These are phyloP conservation scores for Craniophora ligustri DNA, from an alignment of 2,888 invertebrate genomes.

Conservation along the genomic window DNA sequence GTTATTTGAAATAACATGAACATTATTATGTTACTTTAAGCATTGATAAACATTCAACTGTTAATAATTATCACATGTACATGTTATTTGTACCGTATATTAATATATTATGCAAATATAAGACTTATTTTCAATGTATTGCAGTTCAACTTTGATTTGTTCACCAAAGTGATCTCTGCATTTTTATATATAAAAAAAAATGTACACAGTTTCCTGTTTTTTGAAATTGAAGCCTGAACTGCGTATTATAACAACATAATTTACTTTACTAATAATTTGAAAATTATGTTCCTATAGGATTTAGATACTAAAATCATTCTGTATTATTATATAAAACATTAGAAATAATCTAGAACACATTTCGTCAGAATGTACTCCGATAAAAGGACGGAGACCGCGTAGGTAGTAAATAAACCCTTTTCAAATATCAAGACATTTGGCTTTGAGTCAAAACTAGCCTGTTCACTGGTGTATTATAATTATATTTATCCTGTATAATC, in stretches of 20 bases:
- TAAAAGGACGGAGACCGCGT: neutral
- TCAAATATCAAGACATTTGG: neutral
- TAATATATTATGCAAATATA: conserved; percentile 37
- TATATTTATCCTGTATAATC: too few species aligned
- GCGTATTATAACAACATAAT: neutral
- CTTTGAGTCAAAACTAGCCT: neutral
- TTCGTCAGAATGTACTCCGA: too few species aligned
- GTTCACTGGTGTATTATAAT: too few species aligned
- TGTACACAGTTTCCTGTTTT: conserved; percentile 22
- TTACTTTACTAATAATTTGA: conserved; percentile 1
- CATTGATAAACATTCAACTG: conserved; percentile 3
- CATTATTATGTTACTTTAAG: conserved; percentile 19
- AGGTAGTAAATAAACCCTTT: neutral
- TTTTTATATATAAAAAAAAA: conserved; percentile 27
- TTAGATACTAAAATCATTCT: neutral
- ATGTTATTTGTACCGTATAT: conserved; percentile 14
- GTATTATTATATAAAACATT: too few species aligned
- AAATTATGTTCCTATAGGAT: conserved; percentile 27
- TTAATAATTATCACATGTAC: conserved; percentile 15
- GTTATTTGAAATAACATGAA: conserved; percentile 26
- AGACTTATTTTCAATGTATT: conserved; percentile 42
- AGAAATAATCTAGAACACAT: too few species aligned
- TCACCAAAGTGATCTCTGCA: conserved; percentile 42
- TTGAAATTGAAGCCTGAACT: conserved; percentile 46
- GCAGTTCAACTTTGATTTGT: conserved; percentile 44